Base-by-base conservation (phyloP, 1,140 invertebrate genomes). In the Zaprionus capensis region DNA sequence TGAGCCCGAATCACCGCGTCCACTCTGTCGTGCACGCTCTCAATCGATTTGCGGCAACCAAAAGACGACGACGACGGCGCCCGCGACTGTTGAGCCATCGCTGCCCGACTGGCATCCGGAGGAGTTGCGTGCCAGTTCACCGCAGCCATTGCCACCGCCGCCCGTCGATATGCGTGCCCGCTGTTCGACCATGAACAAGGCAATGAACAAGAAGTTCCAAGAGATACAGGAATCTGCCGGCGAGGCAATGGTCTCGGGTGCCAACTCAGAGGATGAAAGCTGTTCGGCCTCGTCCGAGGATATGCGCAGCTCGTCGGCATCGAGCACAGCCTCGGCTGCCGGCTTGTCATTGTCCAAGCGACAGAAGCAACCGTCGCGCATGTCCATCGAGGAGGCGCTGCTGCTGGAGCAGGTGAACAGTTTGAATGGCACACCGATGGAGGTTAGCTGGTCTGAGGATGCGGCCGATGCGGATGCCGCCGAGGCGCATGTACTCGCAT, bases 211-310 rank as follows among this genome's bases (percentile, higher is more conserved):
- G 70, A 93, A 93, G 58, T 93, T 90, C 36, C 94, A 94, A 67
- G 93, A 94, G 63, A 94, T 94, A 51, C 95, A 95, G 80, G 94
- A 95, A 78, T 94, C 95, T 5, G 95, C 95, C n/a, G 95, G 95
- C 5, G 95, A 95, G 83, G 94, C 95, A 26, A 94, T 95, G 94
- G 93, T 94, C 14, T 94, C 93, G 4, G 94, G 94, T 53, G 93
- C 94, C 56, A 94, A 94, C 67, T 94, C 94, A 0, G 94, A 94
- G 74, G 94, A 94, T 78, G 94, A 94, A 75, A 93, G 93, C 74
- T 94, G 93, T 24, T 91, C 92, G 1, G 93, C 92, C 20, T 93
- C 92, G 2, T 92, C 92, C 15, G 92, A 92, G 71, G 92, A 92
- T 51, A 91, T 82, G 76, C 79, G 79, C 53, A 84, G 84, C 64